Evolutionary conservation across 2,888 invertebrate species (phyloP), one percentile per base, ranked within the genome.

Genomic region (Mesoligia furuncula): DNA sequence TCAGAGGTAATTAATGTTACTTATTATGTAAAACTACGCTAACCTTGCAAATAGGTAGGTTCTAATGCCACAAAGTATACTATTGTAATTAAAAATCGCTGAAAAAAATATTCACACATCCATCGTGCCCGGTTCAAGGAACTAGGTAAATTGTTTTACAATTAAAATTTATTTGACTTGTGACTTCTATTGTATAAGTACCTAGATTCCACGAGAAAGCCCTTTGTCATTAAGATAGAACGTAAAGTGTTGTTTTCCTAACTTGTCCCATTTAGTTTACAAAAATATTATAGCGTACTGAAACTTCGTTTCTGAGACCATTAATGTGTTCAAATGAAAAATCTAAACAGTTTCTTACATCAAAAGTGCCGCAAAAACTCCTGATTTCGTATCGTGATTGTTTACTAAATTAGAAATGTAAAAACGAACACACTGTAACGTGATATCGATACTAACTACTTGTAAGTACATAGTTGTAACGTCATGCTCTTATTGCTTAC

Each of bases 151-250:
- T 64, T 57, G 68, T 76, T 88, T 86, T 80, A 76, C 83, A 88
- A 87, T 85, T 87, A 68, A 76, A 81, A 83, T 86, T 79, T 72
- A 77, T 79, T 84, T 84, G 84, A 87, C 87, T 75, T 87, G 31
- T 84, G 88, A 81, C 89, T 70, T 77, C 66, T 61, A 65, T 67
- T 64, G 79, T 77, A 13, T 61, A 71, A 24, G 70, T 64, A 72
- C 39, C 42, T 73, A 61, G 69, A 67, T 82, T 68, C 66, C 54
- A 75, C 39, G 74, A 77, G 87, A 79, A 81, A 81, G 71, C 31
- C 71, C 67, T 64, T 80, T 67, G 61, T 51, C 27, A 83, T 67
- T 62, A 73, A 68, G 72, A 77, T 78, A 64, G 17, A 70, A 62
- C 3, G 13, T 42, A 39, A 39, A 42, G 24, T 59, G 17, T 45